Base-by-base conservation (phyloP, 2,797 vertebrate species). In the Onychomys arenicola region DNA sequence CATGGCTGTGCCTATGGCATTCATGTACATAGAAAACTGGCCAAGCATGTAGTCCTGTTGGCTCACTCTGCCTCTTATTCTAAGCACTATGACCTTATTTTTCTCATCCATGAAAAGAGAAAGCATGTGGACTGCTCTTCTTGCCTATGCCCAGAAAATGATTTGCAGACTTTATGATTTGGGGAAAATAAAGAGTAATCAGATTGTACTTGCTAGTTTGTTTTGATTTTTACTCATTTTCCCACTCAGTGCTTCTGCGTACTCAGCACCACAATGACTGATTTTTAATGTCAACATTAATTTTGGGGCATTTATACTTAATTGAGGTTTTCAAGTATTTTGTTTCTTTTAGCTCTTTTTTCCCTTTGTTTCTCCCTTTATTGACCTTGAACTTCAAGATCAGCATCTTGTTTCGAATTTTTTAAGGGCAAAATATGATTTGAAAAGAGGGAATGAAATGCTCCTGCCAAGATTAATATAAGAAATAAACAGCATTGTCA, bases 401-500 rank as follows among this genome's bases (percentile, higher is more conserved):
- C 40, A 25, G 34, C 16, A 7, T 69, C 34, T 87, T 94, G n/a
- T 71, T 94, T 69, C 84, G 4, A 71, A 40, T 81, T 84, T 84
- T 83, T 88, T 23, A 77, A 95, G 32, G 43, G 46, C 25, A 75
- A 75, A 87, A 25, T 91, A 32, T 83, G 69, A 97, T 97, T 73
- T 14, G 17, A 84, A 65, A 78, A 73, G 17, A 8, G 76, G 82
- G 27, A 34, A 52, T 90, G 40, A 82, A 96, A 71, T 40, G 69
- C 19, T 16, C 61, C 55, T 86, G 76, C 76, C 23, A 80, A 59
- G 34, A 95, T 94, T 96, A 96, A 94, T 86, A 96, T 61, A 95
- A 95, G 95, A 85, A 97, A 98, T 95, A 97, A 98, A 97, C 83
- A 86, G 59, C 80, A 34, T 78, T 0, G 17, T 97, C 96, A 95